phyloP scores from a whole-genome alignment of 2,888 invertebrate species.

The Cheilosia variabilis region DNA sequence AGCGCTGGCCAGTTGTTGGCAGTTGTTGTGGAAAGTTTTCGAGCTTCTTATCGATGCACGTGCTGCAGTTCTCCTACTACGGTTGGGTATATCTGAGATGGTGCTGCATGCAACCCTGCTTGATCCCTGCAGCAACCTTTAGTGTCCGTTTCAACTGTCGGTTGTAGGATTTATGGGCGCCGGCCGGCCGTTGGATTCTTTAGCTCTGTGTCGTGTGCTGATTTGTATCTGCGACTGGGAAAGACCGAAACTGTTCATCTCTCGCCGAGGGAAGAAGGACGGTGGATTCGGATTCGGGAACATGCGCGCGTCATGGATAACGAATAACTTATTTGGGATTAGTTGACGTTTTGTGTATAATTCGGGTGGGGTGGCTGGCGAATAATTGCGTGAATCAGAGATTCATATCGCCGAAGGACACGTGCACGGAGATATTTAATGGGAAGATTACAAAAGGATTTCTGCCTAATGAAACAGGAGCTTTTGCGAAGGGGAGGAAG shows the following conservation, averaged over 20 bases:
- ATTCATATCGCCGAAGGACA: conserved; percentile 69
- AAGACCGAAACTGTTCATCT: conserved; percentile 45
- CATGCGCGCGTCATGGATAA: conserved; percentile 68
- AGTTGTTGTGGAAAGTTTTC: conserved; percentile 69
- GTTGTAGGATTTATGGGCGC: conserved; percentile 73
- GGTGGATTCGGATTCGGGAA: conserved; percentile 11
- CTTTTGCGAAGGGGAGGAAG: conserved; percentile 12
- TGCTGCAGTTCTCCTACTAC: conserved; percentile 62
- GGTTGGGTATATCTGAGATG: conserved; percentile 61
- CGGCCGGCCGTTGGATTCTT: conserved; percentile 64
- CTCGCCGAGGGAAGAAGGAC: conserved; percentile 3
- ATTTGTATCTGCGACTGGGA: conserved; percentile 58
- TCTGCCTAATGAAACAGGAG: conserved; percentile 43
- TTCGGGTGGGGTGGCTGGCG: conserved; percentile 60
- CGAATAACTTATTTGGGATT: conserved; percentile 65
- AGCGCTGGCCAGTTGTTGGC: conserved; percentile 29
- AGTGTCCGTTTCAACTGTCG: conserved; percentile 70
- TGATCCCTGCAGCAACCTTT: conserved; percentile 70
- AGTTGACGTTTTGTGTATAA: conserved; percentile 60
- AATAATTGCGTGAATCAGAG: conserved; percentile 72
- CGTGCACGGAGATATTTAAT: conserved; percentile 58
- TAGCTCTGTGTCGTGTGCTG: conserved; percentile 70
- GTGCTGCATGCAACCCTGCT: conserved; percentile 72
- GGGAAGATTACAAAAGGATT: conserved; percentile 48
- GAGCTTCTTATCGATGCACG: conserved; percentile 73